These are phyloP conservation scores for Synanthedon formicaeformis DNA, from an alignment of 2,888 invertebrate genomes.

Conservation along the genomic window DNA sequence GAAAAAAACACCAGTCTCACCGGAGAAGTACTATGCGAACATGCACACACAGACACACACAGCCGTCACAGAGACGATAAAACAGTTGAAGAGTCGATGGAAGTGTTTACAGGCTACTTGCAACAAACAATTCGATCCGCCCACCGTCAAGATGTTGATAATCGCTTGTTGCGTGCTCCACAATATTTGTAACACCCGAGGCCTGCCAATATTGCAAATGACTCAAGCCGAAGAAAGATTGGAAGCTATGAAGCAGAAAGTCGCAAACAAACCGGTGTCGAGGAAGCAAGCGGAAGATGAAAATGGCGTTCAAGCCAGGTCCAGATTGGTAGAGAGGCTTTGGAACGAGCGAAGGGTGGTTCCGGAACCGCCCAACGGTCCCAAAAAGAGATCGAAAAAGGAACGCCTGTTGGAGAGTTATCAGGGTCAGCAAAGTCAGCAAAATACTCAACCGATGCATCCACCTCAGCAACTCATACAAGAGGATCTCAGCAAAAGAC, in stretches of 20 bases:
- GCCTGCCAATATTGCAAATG: conserved; percentile 35
- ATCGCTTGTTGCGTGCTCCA: conserved; percentile 51
- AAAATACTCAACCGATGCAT: conserved; percentile 9
- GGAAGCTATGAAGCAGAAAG: conserved; percentile 57
- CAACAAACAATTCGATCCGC: conserved; percentile 53
- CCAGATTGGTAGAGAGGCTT: conserved; percentile 32
- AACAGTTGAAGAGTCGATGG: conserved; percentile 55
- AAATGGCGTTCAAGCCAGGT: conserved; percentile 29
- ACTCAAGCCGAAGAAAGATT: conserved; percentile 48
- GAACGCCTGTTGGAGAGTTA: conserved; percentile 31
- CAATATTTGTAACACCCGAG: conserved; percentile 41
- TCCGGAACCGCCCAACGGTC: conserved; percentile 27
- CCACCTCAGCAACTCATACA: conserved; percentile 18
- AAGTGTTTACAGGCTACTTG: conserved; percentile 56
- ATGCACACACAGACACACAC: conserved; percentile 37
- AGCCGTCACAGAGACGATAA: conserved; percentile 40
- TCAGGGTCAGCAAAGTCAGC: conserved; percentile 8
- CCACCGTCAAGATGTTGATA: conserved; percentile 41
- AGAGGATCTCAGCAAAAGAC: conserved; percentile 45
- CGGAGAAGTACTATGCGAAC: conserved; percentile 51
- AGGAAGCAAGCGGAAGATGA: conserved; percentile 39
- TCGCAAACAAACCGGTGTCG: conserved; percentile 48
- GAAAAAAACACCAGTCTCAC: conserved; percentile 53
- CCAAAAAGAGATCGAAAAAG: conserved; percentile 48
- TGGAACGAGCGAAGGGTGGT: conserved; percentile 44